Conservation (phyloP, 2,113 vertebrate species). For the Lutjanus erythropterus region DNA sequence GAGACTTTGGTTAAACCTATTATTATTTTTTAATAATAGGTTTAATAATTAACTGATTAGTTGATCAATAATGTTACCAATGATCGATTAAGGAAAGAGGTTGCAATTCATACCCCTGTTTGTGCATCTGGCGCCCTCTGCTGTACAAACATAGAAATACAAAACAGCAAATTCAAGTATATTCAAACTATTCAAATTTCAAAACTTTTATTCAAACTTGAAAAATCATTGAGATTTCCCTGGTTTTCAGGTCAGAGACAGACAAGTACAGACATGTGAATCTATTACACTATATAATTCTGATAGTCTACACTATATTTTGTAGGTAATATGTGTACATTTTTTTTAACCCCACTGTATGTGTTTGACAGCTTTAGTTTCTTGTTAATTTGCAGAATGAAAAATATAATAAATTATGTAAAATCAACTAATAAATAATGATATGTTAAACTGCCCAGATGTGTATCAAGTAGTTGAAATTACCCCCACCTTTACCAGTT, state of each 20-base stretch:
- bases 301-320: neutral
- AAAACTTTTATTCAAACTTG: too few species aligned
- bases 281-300: neutral
- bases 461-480: neutral
- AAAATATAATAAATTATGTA: neutral
- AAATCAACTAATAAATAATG: neutral
- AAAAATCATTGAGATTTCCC: too few species aligned
- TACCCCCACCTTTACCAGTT: neutral
- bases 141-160: neutral
- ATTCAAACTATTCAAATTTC: neutral
- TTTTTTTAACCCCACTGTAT: neutral
- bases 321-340: neutral
- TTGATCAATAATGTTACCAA: too few species aligned
- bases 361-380: neutral
- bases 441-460: neutral
- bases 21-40: too few species aligned
- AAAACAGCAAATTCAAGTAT: neutral
- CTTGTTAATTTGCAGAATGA: neutral
- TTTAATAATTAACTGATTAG: too few species aligned
- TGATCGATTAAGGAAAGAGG: too few species aligned
- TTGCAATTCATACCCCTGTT: too few species aligned
- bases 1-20: too few species aligned
- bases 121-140: constrained; percentile 20
- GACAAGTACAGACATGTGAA: too few species aligned
- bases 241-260: too few species aligned